Evolutionary conservation across 2,113 vertebrate genomes (phyloP), one percentile per base, ranked within the genome.

Genomic region (Stegostoma tigrinum): DNA sequence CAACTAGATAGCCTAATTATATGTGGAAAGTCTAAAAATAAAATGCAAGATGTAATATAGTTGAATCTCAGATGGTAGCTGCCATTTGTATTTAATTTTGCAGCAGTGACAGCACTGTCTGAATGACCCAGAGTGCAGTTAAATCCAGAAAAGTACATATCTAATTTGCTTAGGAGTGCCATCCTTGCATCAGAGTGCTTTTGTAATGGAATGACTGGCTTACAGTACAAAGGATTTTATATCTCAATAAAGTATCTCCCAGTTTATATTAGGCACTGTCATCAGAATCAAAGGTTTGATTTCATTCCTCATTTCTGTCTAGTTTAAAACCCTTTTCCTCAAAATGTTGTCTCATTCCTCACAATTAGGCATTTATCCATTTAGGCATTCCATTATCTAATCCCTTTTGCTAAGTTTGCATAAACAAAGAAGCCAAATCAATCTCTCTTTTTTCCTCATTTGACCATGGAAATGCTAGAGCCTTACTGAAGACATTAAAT

Each of bases 1-100:
- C 97, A 97, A 96, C 83, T 96, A 96, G 96, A 96, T 97, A 97
- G 97, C 96, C 96, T 97, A 97, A 98, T 97, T 97, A 97, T 96
- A 96, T 96, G 95, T 96, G 96, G 95, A 96, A 95, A 95, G 38
- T 95, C 78, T 96, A 95, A 96, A 95, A 96, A 96, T 96, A 96
- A 96, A 95, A 70, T 75, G 94, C 21, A 23, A 72, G 23, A 68
- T 75, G 94, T 95, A 34, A 95, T 5, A 90, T 90, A 61, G 55
- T 89, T 4, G 10, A 72, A 75, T 95, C 42, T 52, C 14, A 4
- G 42, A 52, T 15, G 67, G 68, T 48, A 24, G 94, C 72, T 72
- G 94, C 94, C 52, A 72, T 95, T 95, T 70, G 64, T 72, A 27
- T 72, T 42, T 72, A 34, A 95, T 95, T 95, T 95, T 95, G 34